Evolutionary conservation across 1,140 invertebrate species (phyloP).

Genomic region (Drosophila pandora): DNA sequence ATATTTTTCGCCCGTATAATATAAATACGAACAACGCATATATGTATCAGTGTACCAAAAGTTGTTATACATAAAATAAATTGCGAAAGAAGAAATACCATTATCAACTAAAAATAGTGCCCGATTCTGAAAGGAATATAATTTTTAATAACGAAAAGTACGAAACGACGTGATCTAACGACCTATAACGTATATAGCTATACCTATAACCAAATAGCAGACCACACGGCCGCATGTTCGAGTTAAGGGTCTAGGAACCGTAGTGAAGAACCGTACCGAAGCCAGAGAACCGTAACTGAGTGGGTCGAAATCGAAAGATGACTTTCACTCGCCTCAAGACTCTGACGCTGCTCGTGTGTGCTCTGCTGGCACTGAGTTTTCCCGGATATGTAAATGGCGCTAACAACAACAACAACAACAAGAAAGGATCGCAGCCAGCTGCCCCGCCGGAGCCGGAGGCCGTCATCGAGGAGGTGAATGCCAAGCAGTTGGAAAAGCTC

Average conservation of each 20-base stretch:
- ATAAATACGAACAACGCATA: slow-evolving; percentile 62
- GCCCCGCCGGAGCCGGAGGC: slow-evolving; percentile 85
- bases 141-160: slow-evolving; percentile 63
- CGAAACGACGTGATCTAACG: slow-evolving; percentile 65
- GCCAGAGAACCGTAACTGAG: slow-evolving; percentile 30
- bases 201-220: slow-evolving; percentile 23
- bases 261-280: slow-evolving; percentile 27
- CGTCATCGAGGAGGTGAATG: slow-evolving; percentile 95
- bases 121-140: slow-evolving; percentile 68
- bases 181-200: slow-evolving; percentile 27
- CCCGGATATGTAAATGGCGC: slow-evolving; percentile 82
- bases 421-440: slow-evolving; percentile 70
- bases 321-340: slow-evolving; percentile 83
- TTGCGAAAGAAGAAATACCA: slow-evolving; percentile 72
- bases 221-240: slow-evolving; percentile 69
- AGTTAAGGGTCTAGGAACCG: slow-evolving; percentile 57
- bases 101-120: slow-evolving; percentile 80
- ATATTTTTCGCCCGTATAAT: slow-evolving; percentile 61
- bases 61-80: slow-evolving; percentile 61
- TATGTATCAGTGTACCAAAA: slow-evolving; percentile 79
- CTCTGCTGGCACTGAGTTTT: slow-evolving; percentile 82
- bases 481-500: slow-evolving; percentile 94
- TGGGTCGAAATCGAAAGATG: slow-evolving; percentile 66
- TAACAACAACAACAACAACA: slow-evolving; percentile 69
- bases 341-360: slow-evolving; percentile 79